Evolutionary conservation across 2,797 vertebrate genomes (phyloP).

Genomic region (Rachycentron canadum): DNA sequence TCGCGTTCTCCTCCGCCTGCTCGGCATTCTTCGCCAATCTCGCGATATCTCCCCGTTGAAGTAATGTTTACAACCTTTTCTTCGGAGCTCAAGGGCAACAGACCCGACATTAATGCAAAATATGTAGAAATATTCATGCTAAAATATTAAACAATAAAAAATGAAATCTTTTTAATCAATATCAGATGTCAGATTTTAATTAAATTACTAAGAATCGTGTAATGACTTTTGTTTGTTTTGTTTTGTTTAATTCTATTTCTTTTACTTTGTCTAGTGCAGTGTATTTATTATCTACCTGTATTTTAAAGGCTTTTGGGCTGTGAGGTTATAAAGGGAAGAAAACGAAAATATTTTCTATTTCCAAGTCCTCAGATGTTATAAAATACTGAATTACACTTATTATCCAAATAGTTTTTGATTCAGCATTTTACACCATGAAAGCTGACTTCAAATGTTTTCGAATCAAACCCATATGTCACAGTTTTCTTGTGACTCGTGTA

Average conservation of each 20-base stretch:
- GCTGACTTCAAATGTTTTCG: not conserved
- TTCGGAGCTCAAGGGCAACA: constrained; percentile 38
- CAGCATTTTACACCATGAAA: not conserved
- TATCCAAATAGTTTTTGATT: not conserved
- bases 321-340: not conserved
- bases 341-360: not conserved
- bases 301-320: not conserved
- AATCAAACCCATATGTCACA: not conserved
- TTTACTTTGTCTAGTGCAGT: no score
- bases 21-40: constrained; percentile 73
- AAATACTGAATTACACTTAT: not conserved
- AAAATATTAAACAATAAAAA: not conserved
- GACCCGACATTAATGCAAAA: not conserved
- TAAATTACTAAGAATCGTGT: no score
- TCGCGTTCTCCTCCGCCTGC: constrained; percentile 50
- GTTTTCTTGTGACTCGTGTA: not conserved
- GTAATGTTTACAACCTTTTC: constrained; percentile 11
- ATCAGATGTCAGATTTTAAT: no score
- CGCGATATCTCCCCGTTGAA: constrained; percentile 57
- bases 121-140: not conserved
- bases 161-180: no score
- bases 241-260: no score
- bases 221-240: no score
- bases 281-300: not conserved
- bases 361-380: not conserved